Conservation (phyloP, 2,113 vertebrate species). For the Cygnus buccinator region DNA sequence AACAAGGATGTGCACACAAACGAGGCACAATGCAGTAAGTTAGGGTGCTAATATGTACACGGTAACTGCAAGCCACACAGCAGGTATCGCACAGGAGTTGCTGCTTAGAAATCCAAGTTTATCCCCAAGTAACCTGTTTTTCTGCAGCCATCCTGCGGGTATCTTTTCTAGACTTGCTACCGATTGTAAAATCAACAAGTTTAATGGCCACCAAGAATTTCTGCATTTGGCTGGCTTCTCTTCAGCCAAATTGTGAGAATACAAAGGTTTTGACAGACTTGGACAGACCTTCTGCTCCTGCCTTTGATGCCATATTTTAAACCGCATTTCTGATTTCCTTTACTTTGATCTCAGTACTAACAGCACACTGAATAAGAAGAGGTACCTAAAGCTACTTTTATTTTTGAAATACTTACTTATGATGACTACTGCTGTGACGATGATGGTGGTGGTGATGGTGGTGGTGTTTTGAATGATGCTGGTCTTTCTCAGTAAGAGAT, state of each 20-base stretch:
- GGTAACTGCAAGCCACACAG: not conserved
- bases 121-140: not conserved
- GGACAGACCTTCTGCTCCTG: not conserved
- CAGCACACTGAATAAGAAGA: not conserved
- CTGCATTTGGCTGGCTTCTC: not conserved
- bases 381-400: not conserved
- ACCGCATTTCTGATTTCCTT: not conserved
- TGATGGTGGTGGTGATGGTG: conserved; percentile 91
- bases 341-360: not conserved
- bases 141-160: not conserved
- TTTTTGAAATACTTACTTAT: conserved; percentile 84
- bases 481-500: conserved; percentile 93
- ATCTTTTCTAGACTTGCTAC: not conserved
- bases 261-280: not conserved
- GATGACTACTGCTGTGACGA: conserved; percentile 88
- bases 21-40: not conserved
- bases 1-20: not conserved
- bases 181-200: not conserved
- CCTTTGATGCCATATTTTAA: not conserved
- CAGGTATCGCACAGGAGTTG: not conserved
- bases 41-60: accelerated
- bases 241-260: not conserved
- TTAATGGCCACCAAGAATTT: not conserved
- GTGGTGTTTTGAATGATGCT: conserved; percentile 90
- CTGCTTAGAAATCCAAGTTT: not conserved